Conservation (phyloP, 1,140 invertebrate species). For the Sinella curviseta region DNA sequence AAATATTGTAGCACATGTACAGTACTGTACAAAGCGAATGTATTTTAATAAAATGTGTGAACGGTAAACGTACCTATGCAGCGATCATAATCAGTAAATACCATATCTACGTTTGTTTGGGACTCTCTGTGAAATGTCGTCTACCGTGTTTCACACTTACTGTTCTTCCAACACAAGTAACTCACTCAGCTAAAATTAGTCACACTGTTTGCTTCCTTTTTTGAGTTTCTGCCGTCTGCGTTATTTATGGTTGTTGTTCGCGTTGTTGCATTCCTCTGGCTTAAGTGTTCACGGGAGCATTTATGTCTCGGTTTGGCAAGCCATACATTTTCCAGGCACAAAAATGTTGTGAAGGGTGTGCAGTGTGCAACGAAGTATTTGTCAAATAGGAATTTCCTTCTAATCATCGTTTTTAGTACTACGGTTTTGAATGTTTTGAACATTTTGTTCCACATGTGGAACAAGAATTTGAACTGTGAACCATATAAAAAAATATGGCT, state of each 20-base stretch:
- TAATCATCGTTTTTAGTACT: background rate
- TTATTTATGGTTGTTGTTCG: background rate
- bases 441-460: background rate
- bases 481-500: background rate
- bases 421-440: background rate
- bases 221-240: background rate
- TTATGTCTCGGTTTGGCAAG: background rate
- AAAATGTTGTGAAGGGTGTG: background rate
- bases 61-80: no score
- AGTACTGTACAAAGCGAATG: no score
- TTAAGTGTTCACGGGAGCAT: background rate
- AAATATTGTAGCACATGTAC: no score
- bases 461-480: background rate
- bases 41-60: no score
- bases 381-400: background rate
- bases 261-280: background rate
- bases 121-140: background rate
- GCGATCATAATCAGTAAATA: no score
- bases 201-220: background rate
- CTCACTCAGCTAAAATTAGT: background rate
- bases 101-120: background rate
- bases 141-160: no score
- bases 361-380: background rate
- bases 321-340: background rate
- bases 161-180: background rate